Percentiles rank a stretch among this genome's conserved stretches.
Conservation (phyloP, 2,797 vertebrate species). For the Lerista edwardsae region DNA sequence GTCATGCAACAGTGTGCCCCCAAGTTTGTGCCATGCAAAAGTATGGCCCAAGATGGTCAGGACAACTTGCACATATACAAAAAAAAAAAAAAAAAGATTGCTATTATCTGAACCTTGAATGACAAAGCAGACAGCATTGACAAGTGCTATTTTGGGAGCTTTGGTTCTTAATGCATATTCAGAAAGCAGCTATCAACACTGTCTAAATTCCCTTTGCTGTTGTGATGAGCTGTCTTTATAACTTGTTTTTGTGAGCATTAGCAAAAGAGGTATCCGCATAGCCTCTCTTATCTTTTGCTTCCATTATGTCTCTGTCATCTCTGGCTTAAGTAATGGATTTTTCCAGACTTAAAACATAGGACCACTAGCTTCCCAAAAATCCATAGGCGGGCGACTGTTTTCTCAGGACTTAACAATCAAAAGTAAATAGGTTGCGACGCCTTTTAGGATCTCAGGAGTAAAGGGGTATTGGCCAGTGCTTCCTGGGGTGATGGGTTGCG, state of each 20-base stretch:
- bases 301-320: slow-evolving; percentile 67
- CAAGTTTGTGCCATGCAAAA: no score
- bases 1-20: background rate
- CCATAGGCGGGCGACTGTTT: no score
- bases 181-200: slow-evolving; percentile 44
- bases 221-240: slow-evolving; percentile 26
- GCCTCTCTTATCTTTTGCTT: slow-evolving; percentile 58
- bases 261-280: slow-evolving; percentile 43
- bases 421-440: no score
- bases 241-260: slow-evolving; percentile 36
- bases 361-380: no score
- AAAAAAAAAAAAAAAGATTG: no score
- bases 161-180: slow-evolving; percentile 35
- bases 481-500: no score
- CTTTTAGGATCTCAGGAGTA: no score
- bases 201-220: slow-evolving; percentile 49
- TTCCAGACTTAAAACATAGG: no score
- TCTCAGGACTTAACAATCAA: no score
- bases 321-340: slow-evolving; percentile 67
- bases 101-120: background rate
- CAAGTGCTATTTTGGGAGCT: slow-evolving; percentile 46
- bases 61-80: no score
- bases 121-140: background rate
- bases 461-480: no score
- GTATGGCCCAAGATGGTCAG: background rate